Evolutionary conservation across 2,797 vertebrate genomes (phyloP), one percentile per base, ranked within the genome.

Genomic region (Acomys russatus): DNA sequence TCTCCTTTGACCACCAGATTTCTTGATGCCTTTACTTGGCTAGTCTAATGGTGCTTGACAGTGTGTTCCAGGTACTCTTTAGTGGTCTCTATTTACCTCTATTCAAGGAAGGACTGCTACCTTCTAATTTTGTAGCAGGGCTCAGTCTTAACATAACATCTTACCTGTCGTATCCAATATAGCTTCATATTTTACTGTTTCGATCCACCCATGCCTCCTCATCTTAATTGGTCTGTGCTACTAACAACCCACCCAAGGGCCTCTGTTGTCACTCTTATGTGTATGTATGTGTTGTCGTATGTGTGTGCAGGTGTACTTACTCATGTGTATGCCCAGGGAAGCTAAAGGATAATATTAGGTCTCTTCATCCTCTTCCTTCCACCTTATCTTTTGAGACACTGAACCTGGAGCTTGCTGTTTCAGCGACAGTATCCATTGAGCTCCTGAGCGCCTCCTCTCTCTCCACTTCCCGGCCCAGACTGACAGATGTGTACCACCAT

Each of bases 121-220:
- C 44, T 28, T 56, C n/a, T 28, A 68, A 74, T n/a, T 82, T 63
- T 12, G 51, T 94, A 79, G 94, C 17, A 78, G 20, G 63, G 33
- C 17, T 68, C 82, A 66, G 44, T 35, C 51, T 70, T 89, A 82
- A 85, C 11, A 54, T 2, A 33, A 64, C 9, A 20, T 92, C 28
- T 91, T 90, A 49, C 56, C 33, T 6, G 82, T 54, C 33, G 44
- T 73, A 76, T 61, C 44, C 38, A 88, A 80, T 35, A 33, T 20
- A 35, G 30, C 22, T 77, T 54, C 61, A 92, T 73, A 9, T 92
- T 90, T 22, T 77, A 56, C 59, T 92, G 86, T 92, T 77, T 54
- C 80, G 89, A 80, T 73, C 77, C n/a, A 17, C 3, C 30, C 15
- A 33, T 51, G 33, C 17, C 28, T n/a, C 17, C 51, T 79, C 77